Evolutionary conservation across 1,140 invertebrate species (phyloP), one percentile per base, ranked within the genome.

Genomic region (Bombus impatiens): DNA sequence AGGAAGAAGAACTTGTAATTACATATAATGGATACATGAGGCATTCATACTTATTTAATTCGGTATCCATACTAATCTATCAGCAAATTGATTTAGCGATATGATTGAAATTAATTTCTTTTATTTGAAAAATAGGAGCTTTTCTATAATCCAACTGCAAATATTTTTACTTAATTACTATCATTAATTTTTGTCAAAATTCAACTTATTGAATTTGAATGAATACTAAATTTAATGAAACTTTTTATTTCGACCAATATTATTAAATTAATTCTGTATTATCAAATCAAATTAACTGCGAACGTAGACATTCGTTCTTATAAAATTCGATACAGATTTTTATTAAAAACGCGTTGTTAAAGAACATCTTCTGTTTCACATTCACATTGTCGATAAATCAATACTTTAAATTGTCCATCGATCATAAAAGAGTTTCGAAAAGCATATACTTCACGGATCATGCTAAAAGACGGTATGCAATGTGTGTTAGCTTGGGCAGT

Each of bases 361-460:
- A 53, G 18, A 53, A 53, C 18, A 22, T 53, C 18, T 53, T 53
- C 47, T 53, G 18, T 53, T 62, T 62, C 57, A 28, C 25, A 77
- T 79, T 84, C 47, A 82, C 90, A 76, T 88, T 82, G 71, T 86
- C 86, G 87, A 91, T 85, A 89, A 93, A 86, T 91, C 87, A 86
- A 68, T 82, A 88, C 88, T 92, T 92, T 68, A 78, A 90, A 91
- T 88, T 70, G 65, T 77, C 53, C 15, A 62, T 71, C 65, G 40
- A 71, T 84, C 75, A 76, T 78, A 71, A 77, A 78, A 25, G 13
- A 44, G 18, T 13, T 47, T 57, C 1, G 42, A 53, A 57, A 70
- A 40, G 44, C 35, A 32, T 53, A 35, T 44, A n/a, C 28, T 12
- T 18, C 47, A 44, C 15, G 68, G n/a, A 76, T 65, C 42, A 47